Percentiles rank a stretch among this genome's conserved stretches.
Evolutionary conservation across 2,797 vertebrate species (phyloP).

Genomic region (Geotrypetes seraphini): DNA sequence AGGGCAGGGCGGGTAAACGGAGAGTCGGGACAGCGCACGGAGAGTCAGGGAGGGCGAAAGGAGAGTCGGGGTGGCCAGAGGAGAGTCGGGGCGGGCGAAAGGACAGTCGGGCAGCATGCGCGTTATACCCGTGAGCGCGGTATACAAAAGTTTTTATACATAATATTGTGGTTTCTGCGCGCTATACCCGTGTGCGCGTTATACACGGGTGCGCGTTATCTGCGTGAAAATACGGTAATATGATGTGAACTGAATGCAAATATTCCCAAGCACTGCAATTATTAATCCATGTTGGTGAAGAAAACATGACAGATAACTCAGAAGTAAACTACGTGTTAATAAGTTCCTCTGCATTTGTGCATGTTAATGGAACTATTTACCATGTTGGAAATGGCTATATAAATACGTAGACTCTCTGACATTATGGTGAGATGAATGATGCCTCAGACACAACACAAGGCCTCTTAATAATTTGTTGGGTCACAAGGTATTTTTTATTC

Average conservation of each 20-base stretch:
- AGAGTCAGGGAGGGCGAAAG: too few species aligned
- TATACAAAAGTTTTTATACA: too few species aligned
- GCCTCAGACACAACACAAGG: slow-evolving; percentile 31
- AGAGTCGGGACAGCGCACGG: too few species aligned
- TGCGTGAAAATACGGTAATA: too few species aligned
- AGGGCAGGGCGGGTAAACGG: too few species aligned
- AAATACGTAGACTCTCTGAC: slow-evolving; percentile 39
- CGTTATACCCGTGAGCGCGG: too few species aligned
- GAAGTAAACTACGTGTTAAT: slow-evolving; percentile 29
- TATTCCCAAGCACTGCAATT: slow-evolving; percentile 15
- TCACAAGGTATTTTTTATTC: slow-evolving; percentile 64
- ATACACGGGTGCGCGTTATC: too few species aligned
- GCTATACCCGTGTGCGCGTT: too few species aligned
- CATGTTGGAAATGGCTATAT: slow-evolving; percentile 31
- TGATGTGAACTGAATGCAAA: neutral
- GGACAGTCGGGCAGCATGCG: too few species aligned
- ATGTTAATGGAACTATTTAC: slow-evolving; percentile 54
- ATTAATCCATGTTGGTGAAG: slow-evolving; percentile 5
- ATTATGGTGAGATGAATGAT: slow-evolving; percentile 46
- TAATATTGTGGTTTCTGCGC: too few species aligned
- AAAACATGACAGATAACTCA: slow-evolving; percentile 26
- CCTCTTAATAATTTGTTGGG: slow-evolving; percentile 64
- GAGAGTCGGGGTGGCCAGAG: too few species aligned
- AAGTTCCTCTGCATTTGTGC: slow-evolving; percentile 40
- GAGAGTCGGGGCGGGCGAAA: too few species aligned